Conservation (phyloP, 2,888 invertebrate species). For the Euclidia mi region DNA sequence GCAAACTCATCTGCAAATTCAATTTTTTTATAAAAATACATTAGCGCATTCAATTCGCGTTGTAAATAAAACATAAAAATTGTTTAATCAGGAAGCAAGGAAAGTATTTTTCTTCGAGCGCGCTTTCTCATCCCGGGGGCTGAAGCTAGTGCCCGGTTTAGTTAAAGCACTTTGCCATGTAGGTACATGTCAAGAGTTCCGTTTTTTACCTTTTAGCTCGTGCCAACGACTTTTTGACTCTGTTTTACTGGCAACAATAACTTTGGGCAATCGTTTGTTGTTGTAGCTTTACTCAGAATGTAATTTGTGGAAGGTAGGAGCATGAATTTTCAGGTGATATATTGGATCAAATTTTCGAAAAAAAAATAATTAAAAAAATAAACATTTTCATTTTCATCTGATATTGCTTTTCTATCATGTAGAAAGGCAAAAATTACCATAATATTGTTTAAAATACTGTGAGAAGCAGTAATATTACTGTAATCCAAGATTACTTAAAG, state of each 20-base stretch:
- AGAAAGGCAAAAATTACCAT: too few relatives aligned
- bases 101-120: constrained; percentile 33
- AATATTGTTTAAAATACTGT: too few relatives aligned
- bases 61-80: constrained; percentile 20
- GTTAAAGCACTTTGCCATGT: constrained; percentile 53
- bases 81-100: constrained; percentile 16
- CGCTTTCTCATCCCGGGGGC: constrained; percentile 41
- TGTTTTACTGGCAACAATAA: constrained; percentile 46
- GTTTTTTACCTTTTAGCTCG: constrained; percentile 50
- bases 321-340: too few relatives aligned
- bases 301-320: too few relatives aligned
- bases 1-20: constrained; percentile 12
- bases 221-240: constrained; percentile 50
- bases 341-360: too few relatives aligned
- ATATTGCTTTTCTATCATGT: too few relatives aligned
- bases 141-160: constrained; percentile 35
- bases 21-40: constrained; percentile 18
- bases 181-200: constrained; percentile 31
- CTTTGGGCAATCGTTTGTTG: constrained; percentile 21
- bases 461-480: too few relatives aligned
- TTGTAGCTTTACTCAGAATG: too few relatives aligned
- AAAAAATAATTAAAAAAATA: constrained; percentile 1
- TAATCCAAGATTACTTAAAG: too few relatives aligned
- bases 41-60: constrained; percentile 5
- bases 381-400: too few relatives aligned